Base-by-base conservation (phyloP, 2,888 invertebrate species). In the Uropetala carovei region DNA sequence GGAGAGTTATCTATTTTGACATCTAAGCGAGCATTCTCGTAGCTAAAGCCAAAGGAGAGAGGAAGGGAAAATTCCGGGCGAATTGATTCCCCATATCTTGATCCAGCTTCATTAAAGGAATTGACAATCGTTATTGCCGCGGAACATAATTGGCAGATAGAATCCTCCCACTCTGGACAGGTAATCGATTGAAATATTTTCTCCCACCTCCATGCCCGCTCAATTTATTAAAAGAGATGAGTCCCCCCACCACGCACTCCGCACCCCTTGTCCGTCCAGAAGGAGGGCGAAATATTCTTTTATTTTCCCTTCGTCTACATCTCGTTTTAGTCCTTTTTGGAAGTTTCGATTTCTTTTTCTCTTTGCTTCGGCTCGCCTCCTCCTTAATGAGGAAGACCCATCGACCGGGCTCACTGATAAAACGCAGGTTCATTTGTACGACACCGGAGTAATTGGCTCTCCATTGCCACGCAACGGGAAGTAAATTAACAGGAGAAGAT, bases 81-180 rank as follows among this genome's bases (percentile, higher is more conserved):
- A 89, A 89, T 89, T 68, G 89, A 89, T 89, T 89, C 89, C 60
- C 64, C 89, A 18, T 89, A 89, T 89, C 89, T 75, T 89, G 89
- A 64, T 89, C 56, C 89, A 2, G 64, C 64, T 89, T 89, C 89
- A 89, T 89, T 89, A 89, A 68, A 89, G 64, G 89, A 89, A 89
- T 89, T 89, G 89, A 89, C 89, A 89, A 68, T 89, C 89, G 64
- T 89, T 89, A 89, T 89, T 89, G 60, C 60, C 64, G 43, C 30
- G 89, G 89, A 89, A 68, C 89, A 64, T 89, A 89, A 89, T 89
- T 89, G 89, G 89, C 89, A 64, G 89, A 89, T 89, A 64, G 43
- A 89, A n/a, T 68, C 89, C 89, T 60, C 75, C 75, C 75, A 75
- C 75, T 27, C 27, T 10, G 27, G 75, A 27, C n/a, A 27, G 13